Percentiles rank a stretch among this genome's conserved stretches.
Evolutionary conservation across 1,140 invertebrate species (phyloP).

Genomic region (Matsumurasca onukii): DNA sequence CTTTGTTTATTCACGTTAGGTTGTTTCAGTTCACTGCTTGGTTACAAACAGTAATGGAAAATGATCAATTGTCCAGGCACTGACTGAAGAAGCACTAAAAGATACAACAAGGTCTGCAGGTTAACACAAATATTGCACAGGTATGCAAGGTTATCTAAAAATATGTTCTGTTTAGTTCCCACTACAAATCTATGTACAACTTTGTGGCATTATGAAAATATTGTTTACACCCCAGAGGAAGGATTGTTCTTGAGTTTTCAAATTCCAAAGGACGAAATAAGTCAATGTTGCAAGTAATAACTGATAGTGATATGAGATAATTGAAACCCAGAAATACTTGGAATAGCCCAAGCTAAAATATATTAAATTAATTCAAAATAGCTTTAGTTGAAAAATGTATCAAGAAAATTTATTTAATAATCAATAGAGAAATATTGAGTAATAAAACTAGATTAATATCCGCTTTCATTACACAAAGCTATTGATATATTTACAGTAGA

Average conservation of each 20-base stretch:
- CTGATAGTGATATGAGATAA: not conserved
- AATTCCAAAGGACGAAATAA: not conserved
- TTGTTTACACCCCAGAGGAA: not conserved
- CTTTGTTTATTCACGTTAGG: too few species aligned
- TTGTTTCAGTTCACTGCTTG: too few species aligned
- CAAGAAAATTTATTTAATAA: too few species aligned
- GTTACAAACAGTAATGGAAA: too few species aligned
- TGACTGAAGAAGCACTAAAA: too few species aligned
- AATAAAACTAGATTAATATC: too few species aligned
- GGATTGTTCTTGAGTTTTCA: not conserved
- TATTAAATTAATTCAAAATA: not conserved
- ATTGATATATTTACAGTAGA: too few species aligned
- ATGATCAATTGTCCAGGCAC: too few species aligned
- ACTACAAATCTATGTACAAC: conserved; percentile 14
- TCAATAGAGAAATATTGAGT: too few species aligned
- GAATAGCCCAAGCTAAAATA: not conserved
- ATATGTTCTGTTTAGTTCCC: conserved; percentile 9
- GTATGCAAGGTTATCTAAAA: conserved; percentile 18
- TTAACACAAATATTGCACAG: conserved; percentile 20
- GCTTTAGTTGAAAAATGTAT: not conserved
- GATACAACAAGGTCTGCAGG: too few species aligned
- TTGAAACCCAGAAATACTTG: not conserved
- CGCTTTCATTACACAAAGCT: too few species aligned
- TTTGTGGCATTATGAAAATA: conserved; percentile 25
- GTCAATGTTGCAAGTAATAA: not conserved